Conservation (phyloP, 2,888 invertebrate species). For the Scaptomyza caliginosa region DNA sequence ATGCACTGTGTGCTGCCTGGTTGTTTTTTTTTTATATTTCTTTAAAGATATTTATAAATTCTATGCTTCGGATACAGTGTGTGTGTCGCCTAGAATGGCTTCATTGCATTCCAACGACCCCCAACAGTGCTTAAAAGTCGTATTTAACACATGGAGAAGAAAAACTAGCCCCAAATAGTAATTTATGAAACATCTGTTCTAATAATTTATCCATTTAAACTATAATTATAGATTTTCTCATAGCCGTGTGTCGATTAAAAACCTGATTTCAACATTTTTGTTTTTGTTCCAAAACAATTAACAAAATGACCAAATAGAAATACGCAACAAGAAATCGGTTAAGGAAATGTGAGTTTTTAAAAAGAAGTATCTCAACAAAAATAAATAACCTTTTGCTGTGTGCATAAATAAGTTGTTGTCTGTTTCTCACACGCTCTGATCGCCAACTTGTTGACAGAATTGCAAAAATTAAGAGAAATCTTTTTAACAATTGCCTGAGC, state of each 20-base stretch:
- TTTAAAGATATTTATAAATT: slow-evolving; percentile 49
- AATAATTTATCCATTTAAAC: slow-evolving; percentile 9
- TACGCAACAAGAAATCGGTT: neutral
- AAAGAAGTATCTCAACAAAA: too few relatives aligned
- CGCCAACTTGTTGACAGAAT: slow-evolving; percentile 26
- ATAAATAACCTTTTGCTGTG: too few relatives aligned
- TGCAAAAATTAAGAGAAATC: slow-evolving; percentile 51
- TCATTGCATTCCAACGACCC: slow-evolving; percentile 42
- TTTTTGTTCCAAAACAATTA: neutral
- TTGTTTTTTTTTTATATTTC: too few relatives aligned
- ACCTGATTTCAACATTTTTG: neutral
- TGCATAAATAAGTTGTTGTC: neutral
- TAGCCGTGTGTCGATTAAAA: neutral
- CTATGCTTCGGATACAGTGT: slow-evolving; percentile 22
- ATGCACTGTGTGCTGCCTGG: slow-evolving; percentile 65
- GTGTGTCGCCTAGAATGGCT: slow-evolving; percentile 41
- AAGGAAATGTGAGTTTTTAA: neutral
- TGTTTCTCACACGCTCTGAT: slow-evolving; percentile 6
- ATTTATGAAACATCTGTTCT: slow-evolving; percentile 24
- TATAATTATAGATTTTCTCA: slow-evolving; percentile 1
- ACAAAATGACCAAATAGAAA: neutral
- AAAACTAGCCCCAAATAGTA: slow-evolving; percentile 1
- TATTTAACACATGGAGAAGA: neutral
- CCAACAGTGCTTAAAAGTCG: slow-evolving; percentile 20
- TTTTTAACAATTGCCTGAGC: slow-evolving; percentile 28